phyloP scores from a whole-genome alignment of 2,113 vertebrate species.

The Lepus timidus region DNA sequence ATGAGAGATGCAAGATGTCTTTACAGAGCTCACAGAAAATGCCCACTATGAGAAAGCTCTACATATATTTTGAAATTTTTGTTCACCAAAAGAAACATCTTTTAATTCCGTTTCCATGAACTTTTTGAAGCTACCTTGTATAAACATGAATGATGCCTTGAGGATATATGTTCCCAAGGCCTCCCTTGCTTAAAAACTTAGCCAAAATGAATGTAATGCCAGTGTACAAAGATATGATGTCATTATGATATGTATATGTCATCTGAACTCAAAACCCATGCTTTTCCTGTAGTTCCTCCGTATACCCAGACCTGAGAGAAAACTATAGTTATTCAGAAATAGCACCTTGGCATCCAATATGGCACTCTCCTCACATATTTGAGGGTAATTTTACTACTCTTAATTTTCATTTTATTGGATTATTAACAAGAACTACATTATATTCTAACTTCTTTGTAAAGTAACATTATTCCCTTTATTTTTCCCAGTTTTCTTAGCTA shows the following conservation, averaged over 20 bases:
- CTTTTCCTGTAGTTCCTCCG: not conserved
- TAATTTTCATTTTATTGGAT: not conserved
- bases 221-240: not conserved
- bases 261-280: not conserved
- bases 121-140: not conserved
- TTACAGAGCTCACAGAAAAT: too few relatives aligned
- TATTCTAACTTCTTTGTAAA: not conserved
- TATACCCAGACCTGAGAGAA: not conserved
- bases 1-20: not conserved
- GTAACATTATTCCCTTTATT: not conserved
- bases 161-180: not conserved
- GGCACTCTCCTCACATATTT: not conserved
- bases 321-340: not conserved
- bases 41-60: too few relatives aligned
- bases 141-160: not conserved
- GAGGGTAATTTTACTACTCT: not conserved
- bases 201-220: not conserved
- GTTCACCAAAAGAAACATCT: too few relatives aligned
- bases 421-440: not conserved
- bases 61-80: too few relatives aligned
- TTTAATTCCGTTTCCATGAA: too few relatives aligned
- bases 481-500: constrained; percentile 3
- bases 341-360: not conserved
- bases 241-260: not conserved
- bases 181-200: not conserved